These are phyloP conservation scores for Anoplopoma fimbria DNA, from an alignment of 2,113 vertebrate genomes.

Conservation along the genomic window DNA sequence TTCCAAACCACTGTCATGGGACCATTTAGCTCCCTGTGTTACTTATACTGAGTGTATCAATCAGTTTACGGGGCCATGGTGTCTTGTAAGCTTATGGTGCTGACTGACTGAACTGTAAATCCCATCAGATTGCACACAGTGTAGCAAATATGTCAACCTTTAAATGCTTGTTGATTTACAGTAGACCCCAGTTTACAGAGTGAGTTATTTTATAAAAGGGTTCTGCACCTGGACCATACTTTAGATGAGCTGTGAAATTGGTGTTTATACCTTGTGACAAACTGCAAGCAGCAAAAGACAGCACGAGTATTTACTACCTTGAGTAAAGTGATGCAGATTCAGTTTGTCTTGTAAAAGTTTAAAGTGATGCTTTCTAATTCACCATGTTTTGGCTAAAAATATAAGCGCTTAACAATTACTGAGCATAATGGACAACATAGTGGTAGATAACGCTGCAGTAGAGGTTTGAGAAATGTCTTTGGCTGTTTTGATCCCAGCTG, in stretches of 20 bases:
- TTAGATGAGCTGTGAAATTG: slow-evolving; percentile 6
- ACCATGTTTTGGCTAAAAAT: background rate
- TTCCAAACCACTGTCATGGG: slow-evolving; percentile 32
- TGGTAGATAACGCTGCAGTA: background rate
- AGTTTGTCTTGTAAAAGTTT: background rate
- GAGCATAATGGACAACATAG: background rate
- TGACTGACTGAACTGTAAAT: slow-evolving; percentile 45
- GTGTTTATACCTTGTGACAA: background rate
- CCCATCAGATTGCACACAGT: slow-evolving; percentile 18
- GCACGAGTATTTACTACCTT: background rate
- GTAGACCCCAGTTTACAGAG: background rate
- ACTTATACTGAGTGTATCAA: slow-evolving; percentile 18
- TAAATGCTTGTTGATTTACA: slow-evolving; percentile 35
- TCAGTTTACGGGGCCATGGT: slow-evolving; percentile 26
- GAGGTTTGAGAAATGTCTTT: background rate
- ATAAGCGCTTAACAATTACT: background rate
- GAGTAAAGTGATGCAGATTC: background rate
- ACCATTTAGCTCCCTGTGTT: slow-evolving; percentile 40
- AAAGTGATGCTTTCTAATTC: background rate
- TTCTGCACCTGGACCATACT: background rate
- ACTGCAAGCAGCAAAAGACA: background rate
- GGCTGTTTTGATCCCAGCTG: background rate
- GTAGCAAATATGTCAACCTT: slow-evolving; percentile 17
- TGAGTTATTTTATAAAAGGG: background rate
- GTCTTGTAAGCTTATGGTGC: slow-evolving; percentile 38